These are phyloP conservation scores for Vidua macroura DNA, from an alignment of 2,113 vertebrate genomes.

Conservation along the genomic window DNA sequence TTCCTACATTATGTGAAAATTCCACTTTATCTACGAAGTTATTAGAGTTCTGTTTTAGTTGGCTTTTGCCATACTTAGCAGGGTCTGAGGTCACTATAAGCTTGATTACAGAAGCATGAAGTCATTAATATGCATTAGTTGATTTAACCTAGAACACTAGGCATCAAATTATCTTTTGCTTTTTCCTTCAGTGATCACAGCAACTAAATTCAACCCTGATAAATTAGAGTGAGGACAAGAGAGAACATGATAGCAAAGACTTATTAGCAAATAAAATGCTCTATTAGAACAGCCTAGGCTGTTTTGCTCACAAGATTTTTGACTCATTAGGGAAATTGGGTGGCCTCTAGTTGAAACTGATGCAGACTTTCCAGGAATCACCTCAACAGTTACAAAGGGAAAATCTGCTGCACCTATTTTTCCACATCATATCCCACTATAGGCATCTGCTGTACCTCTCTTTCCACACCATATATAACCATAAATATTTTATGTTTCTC, in stretches of 20 bases:
- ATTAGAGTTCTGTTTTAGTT: not conserved
- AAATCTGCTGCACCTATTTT: not conserved
- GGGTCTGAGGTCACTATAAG: slow-evolving; percentile 28
- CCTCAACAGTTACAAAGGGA: not conserved
- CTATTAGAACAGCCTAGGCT: not conserved
- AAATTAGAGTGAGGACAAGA: not conserved
- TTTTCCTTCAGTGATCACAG: not conserved
- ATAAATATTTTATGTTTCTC: not conserved
- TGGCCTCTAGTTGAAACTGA: not conserved
- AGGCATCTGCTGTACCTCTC: not conserved
- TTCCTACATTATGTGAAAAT: not conserved
- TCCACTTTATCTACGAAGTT: not conserved
- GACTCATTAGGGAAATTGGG: not conserved
- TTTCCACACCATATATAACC: not conserved
- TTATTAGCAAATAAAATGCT: not conserved
- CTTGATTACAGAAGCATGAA: slow-evolving; percentile 33
- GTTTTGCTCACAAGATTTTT: not conserved
- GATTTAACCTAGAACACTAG: not conserved
- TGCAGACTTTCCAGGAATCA: not conserved
- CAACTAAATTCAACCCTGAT: slow-evolving; percentile 23
- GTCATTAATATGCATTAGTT: slow-evolving; percentile 17
- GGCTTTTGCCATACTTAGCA: not conserved
- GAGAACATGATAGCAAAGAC: not conserved
- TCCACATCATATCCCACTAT: not conserved
- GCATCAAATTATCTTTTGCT: not conserved